Evolutionary conservation across 2,113 vertebrate genomes (phyloP).

Genomic region (Equus przewalskii): DNA sequence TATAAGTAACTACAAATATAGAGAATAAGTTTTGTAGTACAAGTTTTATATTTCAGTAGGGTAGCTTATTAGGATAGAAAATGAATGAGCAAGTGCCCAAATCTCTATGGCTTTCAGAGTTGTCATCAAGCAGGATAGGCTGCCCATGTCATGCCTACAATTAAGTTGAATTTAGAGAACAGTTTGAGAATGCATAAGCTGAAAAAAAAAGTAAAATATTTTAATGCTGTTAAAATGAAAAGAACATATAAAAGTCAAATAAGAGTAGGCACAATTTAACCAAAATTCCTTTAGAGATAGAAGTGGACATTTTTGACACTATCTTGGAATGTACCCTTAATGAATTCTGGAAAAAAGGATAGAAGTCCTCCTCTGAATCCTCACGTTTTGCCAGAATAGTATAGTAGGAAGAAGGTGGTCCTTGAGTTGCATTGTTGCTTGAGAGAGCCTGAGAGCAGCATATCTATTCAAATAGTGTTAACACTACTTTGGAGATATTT

Average conservation of each 20-base stretch:
- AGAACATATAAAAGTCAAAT: not conserved
- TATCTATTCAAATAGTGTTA: not conserved
- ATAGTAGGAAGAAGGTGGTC: not conserved
- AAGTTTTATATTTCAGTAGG: not conserved
- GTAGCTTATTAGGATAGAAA: not conserved
- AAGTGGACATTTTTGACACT: not conserved
- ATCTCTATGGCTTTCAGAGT: not conserved
- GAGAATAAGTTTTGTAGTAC: not conserved
- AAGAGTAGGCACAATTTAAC: not conserved
- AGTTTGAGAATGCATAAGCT: not conserved
- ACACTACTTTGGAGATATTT: not conserved
- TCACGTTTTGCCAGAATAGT: not conserved
- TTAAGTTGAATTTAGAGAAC: slow-evolving; percentile 1
- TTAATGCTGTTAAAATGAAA: not conserved
- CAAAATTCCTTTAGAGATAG: not conserved
- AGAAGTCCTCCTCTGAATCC: not conserved
- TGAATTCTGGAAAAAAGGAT: slow-evolving; percentile 5
- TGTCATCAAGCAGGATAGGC: not conserved
- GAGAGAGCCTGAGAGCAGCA: not conserved
- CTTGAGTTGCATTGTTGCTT: not conserved
- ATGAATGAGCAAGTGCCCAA: not conserved
- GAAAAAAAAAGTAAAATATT: not conserved
- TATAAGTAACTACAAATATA: not conserved
- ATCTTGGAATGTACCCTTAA: not conserved
- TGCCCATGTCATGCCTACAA: not conserved